These are phyloP conservation scores for Chrysina gloriosa DNA, from an alignment of 2,888 invertebrate species.

Conservation along the genomic window DNA sequence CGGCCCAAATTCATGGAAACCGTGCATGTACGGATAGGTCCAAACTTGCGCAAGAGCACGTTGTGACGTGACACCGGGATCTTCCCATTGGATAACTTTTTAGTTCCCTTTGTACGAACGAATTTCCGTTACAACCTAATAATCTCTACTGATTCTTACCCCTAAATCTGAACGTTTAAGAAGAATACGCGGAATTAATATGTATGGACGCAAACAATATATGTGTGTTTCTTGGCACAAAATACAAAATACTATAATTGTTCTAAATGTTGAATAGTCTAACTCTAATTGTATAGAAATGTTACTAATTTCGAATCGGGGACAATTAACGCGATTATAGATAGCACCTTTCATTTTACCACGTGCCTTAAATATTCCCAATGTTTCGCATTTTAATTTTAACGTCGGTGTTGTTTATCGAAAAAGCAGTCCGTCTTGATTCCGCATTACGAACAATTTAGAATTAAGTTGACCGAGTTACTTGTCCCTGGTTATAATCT, in stretches of 20 bases:
- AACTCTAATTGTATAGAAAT: background rate
- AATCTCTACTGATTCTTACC: background rate
- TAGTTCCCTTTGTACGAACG: too few relatives aligned
- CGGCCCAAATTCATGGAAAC: too few relatives aligned
- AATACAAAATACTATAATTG: slow-evolving; percentile 6
- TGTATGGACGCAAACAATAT: background rate
- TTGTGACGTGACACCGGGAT: too few relatives aligned
- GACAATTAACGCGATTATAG: background rate
- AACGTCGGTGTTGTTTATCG: background rate
- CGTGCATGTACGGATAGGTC: too few relatives aligned
- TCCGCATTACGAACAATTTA: background rate
- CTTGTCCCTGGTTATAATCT: background rate
- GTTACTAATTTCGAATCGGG: background rate
- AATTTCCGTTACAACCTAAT: too few relatives aligned
- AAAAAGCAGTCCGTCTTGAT: background rate
- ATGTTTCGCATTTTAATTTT: background rate
- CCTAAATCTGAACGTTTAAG: too few relatives aligned
- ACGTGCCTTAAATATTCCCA: slow-evolving; percentile 17
- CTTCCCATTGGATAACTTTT: too few relatives aligned
- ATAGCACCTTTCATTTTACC: slow-evolving; percentile 1
- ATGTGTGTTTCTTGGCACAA: background rate
- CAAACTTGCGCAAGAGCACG: too few relatives aligned
- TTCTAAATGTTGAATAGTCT: slow-evolving; percentile 27
- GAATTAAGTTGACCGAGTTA: background rate
- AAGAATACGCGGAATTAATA: too few relatives aligned